phyloP scores from a whole-genome alignment of 2,888 invertebrate species.

The Caenorhabditis sp. region DNA sequence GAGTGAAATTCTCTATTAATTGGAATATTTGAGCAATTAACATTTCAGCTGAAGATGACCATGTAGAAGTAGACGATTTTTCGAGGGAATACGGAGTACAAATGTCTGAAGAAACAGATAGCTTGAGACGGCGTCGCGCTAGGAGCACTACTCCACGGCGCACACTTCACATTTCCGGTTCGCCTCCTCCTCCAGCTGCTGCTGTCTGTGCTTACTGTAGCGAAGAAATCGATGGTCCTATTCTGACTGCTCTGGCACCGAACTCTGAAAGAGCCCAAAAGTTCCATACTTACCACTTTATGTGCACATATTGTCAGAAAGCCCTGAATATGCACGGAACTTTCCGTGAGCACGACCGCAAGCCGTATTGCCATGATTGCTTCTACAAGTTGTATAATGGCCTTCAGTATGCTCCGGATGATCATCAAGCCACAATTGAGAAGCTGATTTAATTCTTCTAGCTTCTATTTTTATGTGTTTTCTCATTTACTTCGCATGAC shows the following conservation, averaged over 20 bases:
- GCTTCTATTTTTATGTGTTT: not conserved
- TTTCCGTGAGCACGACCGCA: conserved; percentile 92
- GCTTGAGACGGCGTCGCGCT: conserved; percentile 78
- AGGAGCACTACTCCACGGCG: conserved; percentile 80
- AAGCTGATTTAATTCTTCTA: conserved; percentile 75
- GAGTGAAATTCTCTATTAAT: conserved; percentile 2
- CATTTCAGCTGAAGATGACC: conserved; percentile 76
- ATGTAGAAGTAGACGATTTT: conserved; percentile 77
- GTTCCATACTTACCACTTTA: conserved; percentile 97
- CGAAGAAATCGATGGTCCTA: conserved; percentile 75
- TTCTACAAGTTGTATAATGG: conserved; percentile 92
- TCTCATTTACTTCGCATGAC: conserved; percentile 3
- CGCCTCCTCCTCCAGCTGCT: conserved; percentile 74
- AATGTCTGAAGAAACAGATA: conserved; percentile 79
- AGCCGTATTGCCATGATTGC: conserved; percentile 98
- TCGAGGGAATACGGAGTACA: conserved; percentile 80
- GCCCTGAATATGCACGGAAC: conserved; percentile 82
- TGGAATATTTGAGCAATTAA: not conserved
- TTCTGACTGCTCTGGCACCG: conserved; percentile 82
- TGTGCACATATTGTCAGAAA: conserved; percentile 97
- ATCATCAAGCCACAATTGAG: conserved; percentile 77
- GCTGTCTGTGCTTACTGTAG: conserved; percentile 81
- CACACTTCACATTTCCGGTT: conserved; percentile 79
- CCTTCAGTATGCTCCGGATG: conserved; percentile 79
- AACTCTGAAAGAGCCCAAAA: conserved; percentile 97